A percentile compares a stretch with the other conserved stretches of the same genome.
These are phyloP conservation scores for Parus major DNA, from an alignment of 2,113 vertebrate genomes.

Conservation along the genomic window DNA sequence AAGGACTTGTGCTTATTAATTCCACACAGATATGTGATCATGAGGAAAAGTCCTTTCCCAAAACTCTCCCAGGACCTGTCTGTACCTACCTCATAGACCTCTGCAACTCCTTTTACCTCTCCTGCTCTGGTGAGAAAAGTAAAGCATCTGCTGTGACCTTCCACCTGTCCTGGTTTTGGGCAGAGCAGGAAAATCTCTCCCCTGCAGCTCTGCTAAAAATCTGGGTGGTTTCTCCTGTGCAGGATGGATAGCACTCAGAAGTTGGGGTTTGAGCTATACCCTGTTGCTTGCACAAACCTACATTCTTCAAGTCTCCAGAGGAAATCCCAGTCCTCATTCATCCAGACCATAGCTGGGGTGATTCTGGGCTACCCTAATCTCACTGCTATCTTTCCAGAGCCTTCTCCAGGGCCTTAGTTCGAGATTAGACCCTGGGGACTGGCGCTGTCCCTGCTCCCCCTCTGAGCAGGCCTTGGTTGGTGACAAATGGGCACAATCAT, in stretches of 20 bases:
- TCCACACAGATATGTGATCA: neutral
- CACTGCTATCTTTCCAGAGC: neutral
- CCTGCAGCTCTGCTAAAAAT: neutral
- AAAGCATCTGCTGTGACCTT: neutral
- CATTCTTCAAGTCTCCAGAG: neutral
- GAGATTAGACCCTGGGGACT: neutral
- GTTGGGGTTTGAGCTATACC: neutral
- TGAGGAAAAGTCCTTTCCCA: neutral
- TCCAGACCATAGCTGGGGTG: accelerated
- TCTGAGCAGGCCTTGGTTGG: neutral
- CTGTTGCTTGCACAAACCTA: neutral
- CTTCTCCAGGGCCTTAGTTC: neutral
- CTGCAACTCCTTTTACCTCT: neutral
- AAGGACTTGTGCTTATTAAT: neutral
- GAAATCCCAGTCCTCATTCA: neutral
- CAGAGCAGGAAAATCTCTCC: neutral
- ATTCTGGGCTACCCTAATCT: neutral
- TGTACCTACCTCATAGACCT: accelerated
- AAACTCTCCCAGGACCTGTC: neutral
- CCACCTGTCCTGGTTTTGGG: neutral
- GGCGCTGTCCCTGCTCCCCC: accelerated
- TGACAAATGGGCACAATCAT: neutral
- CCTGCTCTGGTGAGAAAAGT: neutral
- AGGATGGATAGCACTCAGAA: accelerated
- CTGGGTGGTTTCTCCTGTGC: neutral